These are phyloP conservation scores for Quadriops clusia DNA, from an alignment of 2,888 invertebrate genomes.

Conservation along the genomic window DNA sequence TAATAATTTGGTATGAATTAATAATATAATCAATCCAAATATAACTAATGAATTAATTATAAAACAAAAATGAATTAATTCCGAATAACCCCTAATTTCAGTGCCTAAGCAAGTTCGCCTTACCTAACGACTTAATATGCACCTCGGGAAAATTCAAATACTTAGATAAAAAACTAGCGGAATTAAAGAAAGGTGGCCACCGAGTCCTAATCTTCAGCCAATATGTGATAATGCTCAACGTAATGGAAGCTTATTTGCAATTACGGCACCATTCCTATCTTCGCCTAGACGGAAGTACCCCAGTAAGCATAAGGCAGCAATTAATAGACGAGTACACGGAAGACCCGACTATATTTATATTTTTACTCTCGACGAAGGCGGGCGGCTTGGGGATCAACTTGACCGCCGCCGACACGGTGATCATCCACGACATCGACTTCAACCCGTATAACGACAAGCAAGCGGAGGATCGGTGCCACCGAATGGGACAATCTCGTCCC, in stretches of 20 bases:
- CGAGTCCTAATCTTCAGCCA: slow-evolving; percentile 91
- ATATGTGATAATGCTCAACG: slow-evolving; percentile 90
- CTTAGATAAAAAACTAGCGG: slow-evolving; percentile 65
- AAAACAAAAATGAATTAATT: too few relatives aligned
- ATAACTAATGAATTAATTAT: too few relatives aligned
- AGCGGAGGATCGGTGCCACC: slow-evolving; percentile 82
- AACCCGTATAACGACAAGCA: slow-evolving; percentile 98
- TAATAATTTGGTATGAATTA: too few relatives aligned
- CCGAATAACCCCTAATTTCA: slow-evolving; percentile 34
- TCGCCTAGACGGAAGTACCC: slow-evolving; percentile 83
- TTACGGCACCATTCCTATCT: slow-evolving; percentile 61
- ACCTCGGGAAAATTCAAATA: slow-evolving; percentile 79
- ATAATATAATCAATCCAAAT: too few relatives aligned
- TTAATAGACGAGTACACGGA: slow-evolving; percentile 81
- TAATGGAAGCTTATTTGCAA: slow-evolving; percentile 79
- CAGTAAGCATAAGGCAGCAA: slow-evolving; percentile 76
- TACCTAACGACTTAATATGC: slow-evolving; percentile 60
- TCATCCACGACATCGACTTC: slow-evolving; percentile 95
- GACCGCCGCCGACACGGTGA: slow-evolving; percentile 88
- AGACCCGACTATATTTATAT: slow-evolving; percentile 71
- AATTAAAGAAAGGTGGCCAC: slow-evolving; percentile 60
- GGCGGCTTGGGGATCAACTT: slow-evolving; percentile 94
- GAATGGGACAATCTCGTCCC: slow-evolving; percentile 67
- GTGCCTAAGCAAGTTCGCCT: slow-evolving; percentile 48
- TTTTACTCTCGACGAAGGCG: slow-evolving; percentile 84